Evolutionary conservation across 2,797 vertebrate genomes (phyloP), one percentile per base, ranked within the genome.

Genomic region (Sebastes jordani): DNA sequence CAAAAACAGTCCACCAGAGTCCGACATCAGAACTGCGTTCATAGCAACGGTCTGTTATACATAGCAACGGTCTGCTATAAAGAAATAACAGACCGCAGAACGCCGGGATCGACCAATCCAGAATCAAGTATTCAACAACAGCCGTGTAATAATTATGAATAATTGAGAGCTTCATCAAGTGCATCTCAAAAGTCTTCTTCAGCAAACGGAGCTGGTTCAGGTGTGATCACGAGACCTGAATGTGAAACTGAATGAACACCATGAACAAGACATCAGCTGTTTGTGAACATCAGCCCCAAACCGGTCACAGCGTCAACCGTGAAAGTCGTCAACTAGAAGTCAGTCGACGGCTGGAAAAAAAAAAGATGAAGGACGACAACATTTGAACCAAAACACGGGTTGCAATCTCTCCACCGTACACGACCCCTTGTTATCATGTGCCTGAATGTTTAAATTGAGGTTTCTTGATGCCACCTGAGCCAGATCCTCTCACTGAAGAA

Each of bases 31-130:
- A 7, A 46, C 16, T 18, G 16, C 16, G 42, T 7, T 0, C 42
- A 46, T 18, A 46, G 42, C 42, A 46, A 46, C 1, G 42, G 42
- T 46, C 42, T 46, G 42, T 18, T 46, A 46, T 42, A 42, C 16
- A 46, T 18, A 46, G 42, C 42, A 46, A 4, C 16, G 16, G 42
- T 6, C 42, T 46, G 42, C 16, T 46, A 46, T 46, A 18, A 46
- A 46, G 42, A 46, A 46, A 46, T 18, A 46, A 18, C 42, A 46
- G 42, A 46, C 16, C 3, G 42, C 42, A 16, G 42, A 46, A 42
- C 0, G 38, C 38, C 1, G 38, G 0, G 42, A 46, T 18, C 20
- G 42, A 46, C 42, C 42, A 18, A 46, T 46, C 6, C 6, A 46
- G 42, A 46, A 46, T 0, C 7, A 1, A 46, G 42, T 18, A 46